A percentile compares a stretch with the other conserved stretches of the same genome.
phyloP scores from a whole-genome alignment of 2,888 invertebrate genomes.

The Oasisia sp. region DNA sequence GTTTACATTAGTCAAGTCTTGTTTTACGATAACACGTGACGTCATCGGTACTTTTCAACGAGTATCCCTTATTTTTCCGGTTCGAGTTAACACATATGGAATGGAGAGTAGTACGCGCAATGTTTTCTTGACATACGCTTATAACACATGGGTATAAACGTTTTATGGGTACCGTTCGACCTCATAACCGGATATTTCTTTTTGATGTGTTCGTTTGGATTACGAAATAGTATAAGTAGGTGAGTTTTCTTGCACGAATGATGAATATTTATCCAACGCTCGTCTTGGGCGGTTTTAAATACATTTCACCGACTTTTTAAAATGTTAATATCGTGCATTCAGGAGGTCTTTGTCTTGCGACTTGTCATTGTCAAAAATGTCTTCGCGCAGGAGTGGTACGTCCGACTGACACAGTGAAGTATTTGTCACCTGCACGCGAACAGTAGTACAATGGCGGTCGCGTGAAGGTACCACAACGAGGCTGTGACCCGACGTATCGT shows the following conservation, averaged over 20 bases:
- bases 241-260: not conserved
- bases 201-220: not conserved
- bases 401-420: not conserved
- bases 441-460: not conserved
- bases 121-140: not conserved
- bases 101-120: not conserved
- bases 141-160: not conserved
- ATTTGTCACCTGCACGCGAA: constrained; percentile 17
- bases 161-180: not conserved
- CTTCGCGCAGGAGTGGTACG: not conserved
- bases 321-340: not conserved
- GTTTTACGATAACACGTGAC: not conserved
- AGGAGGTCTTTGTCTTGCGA: not conserved
- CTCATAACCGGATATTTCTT: not conserved
- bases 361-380: not conserved
- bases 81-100: no score
- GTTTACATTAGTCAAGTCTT: not conserved
- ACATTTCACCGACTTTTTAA: not conserved
- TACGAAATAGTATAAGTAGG: not conserved
- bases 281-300: not conserved
- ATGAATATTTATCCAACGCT: not conserved
- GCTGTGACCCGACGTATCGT: not conserved
- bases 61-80: no score
- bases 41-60: not conserved
- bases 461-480: not conserved